phyloP scores from a whole-genome alignment of 2,797 vertebrate genomes.

The Allobates femoralis region DNA sequence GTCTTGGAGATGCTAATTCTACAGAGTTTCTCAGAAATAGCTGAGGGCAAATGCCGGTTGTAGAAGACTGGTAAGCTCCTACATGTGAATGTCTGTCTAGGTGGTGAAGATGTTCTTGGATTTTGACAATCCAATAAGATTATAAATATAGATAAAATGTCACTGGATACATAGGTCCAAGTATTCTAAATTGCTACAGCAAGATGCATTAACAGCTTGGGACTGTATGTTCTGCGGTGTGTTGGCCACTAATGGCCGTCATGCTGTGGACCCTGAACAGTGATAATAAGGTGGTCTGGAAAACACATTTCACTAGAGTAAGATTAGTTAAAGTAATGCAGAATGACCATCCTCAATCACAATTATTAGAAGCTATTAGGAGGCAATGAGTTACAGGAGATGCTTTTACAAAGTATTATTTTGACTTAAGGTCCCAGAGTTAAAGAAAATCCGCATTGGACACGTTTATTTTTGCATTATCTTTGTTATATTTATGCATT shows the following conservation, averaged over 20 bases:
- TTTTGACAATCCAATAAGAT: background rate
- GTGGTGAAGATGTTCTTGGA: background rate
- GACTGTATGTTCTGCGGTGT: background rate
- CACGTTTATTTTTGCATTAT: no score
- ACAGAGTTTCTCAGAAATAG: constrained; percentile 9
- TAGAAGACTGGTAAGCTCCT: background rate
- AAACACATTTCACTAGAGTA: background rate
- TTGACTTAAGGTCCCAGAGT: background rate
- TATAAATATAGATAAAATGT: constrained; percentile 1
- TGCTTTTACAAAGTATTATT: background rate
- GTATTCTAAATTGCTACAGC: background rate
- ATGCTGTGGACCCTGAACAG: background rate
- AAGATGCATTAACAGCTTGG: background rate
- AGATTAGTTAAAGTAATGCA: background rate
- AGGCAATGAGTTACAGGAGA: background rate
- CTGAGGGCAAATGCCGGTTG: background rate
- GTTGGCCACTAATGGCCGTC: background rate
- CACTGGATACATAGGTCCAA: background rate
- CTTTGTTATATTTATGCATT: no score
- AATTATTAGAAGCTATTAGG: background rate
- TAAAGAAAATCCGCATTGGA: no score
- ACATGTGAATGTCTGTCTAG: background rate
- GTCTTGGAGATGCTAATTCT: background rate
- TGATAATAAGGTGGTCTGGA: background rate
- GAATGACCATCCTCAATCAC: background rate